Evolutionary conservation across 2,797 vertebrate genomes (phyloP).

Genomic region (Margarornis squamiger): DNA sequence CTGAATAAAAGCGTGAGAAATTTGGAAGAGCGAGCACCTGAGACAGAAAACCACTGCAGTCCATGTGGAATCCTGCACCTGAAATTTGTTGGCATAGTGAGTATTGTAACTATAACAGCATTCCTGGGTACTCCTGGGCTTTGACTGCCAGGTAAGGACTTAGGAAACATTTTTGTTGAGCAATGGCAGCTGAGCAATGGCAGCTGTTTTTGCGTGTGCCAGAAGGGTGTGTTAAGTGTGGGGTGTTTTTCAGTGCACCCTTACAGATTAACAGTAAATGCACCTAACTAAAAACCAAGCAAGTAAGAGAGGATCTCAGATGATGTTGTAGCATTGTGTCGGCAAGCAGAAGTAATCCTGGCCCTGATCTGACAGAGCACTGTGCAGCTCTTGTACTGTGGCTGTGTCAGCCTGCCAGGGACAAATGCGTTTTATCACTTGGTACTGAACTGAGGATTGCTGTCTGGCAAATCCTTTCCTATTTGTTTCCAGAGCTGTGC

Average conservation of each 20-base stretch:
- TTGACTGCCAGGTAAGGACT: fast-evolving
- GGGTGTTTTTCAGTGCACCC: neutral
- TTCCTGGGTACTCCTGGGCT: neutral
- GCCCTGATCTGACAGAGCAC: neutral
- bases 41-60: neutral
- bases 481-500: neutral
- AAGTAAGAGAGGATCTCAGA: neutral
- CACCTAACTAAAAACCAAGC: neutral
- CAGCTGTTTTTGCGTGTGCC: neutral
- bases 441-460: neutral
- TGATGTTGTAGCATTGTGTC: neutral
- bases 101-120: fast-evolving
- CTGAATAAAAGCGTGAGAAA: neutral
- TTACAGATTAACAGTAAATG: neutral
- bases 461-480: neutral
- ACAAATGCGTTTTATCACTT: neutral
- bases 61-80: fast-evolving
- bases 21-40: neutral
- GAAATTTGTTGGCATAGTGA: neutral
- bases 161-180: neutral
- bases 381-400: neutral
- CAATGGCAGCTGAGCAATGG: neutral
- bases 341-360: neutral
- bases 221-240: neutral
- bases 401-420: neutral